Percentiles rank a stretch among this genome's conserved stretches.
Conservation (phyloP, 2,888 invertebrate species). For the Euspilapteryx auroguttella region DNA sequence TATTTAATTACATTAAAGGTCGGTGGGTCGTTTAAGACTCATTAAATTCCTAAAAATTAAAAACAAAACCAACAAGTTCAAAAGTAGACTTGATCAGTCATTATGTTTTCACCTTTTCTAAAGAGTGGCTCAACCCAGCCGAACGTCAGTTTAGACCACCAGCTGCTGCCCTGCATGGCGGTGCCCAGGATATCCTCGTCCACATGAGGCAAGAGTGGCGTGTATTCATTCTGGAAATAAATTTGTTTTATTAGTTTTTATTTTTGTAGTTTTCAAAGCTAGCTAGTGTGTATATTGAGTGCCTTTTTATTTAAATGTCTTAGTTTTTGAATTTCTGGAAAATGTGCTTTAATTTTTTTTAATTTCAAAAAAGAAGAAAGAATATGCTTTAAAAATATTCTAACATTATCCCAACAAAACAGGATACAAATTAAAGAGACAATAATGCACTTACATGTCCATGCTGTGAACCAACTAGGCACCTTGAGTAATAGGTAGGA, state of each 20-base stretch:
- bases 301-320: no score
- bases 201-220: conserved; percentile 64
- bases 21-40: no score
- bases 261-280: background rate
- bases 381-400: no score
- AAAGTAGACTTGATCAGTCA: no score
- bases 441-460: conserved; percentile 50
- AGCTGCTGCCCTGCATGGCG: conserved; percentile 76
- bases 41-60: no score
- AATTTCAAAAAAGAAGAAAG: no score
- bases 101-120: conserved; percentile 67
- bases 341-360: background rate
- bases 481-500: conserved; percentile 48
- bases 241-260: background rate
- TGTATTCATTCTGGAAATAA: conserved; percentile 59
- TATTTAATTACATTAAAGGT: no score
- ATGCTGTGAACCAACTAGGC: conserved; percentile 51
- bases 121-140: conserved; percentile 88
- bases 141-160: conserved; percentile 76
- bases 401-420: no score
- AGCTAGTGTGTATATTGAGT: no score
- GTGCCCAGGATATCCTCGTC: conserved; percentile 77
- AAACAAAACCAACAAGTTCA: no score
- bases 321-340: no score
- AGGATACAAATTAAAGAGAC: no score